Conservation (phyloP, 2,888 invertebrate species). For the Tiliacea citrago region DNA sequence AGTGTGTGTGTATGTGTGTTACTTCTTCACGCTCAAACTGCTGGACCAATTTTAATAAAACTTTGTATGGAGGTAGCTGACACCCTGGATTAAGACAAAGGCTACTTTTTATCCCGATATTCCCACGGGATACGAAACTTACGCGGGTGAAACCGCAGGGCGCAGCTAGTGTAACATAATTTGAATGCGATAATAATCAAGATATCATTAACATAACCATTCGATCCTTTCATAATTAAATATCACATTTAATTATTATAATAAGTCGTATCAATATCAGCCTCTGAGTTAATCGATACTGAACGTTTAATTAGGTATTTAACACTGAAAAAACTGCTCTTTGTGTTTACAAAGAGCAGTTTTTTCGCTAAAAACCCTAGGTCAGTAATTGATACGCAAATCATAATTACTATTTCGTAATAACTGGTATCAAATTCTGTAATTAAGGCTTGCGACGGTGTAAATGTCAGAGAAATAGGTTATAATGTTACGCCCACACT, state of each 20-base stretch:
- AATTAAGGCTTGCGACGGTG: conserved; percentile 11
- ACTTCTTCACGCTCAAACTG: too few relatives aligned
- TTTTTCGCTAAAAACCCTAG: conserved; percentile 7
- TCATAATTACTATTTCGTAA: conserved; percentile 18
- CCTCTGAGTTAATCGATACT: not conserved
- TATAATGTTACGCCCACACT: conserved; percentile 15
- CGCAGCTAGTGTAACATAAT: too few relatives aligned
- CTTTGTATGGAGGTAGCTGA: too few relatives aligned
- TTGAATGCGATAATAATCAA: not conserved
- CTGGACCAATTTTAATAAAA: too few relatives aligned
- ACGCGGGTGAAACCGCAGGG: too few relatives aligned
- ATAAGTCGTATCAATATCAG: conserved; percentile 1
- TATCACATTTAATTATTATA: not conserved
- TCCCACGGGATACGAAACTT: too few relatives aligned
- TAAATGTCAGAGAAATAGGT: conserved; percentile 29
- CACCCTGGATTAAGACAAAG: too few relatives aligned
- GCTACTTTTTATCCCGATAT: too few relatives aligned
- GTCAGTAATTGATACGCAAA: conserved; percentile 27
- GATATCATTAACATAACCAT: not conserved
- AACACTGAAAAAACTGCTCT: too few relatives aligned
- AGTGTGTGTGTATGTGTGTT: too few relatives aligned
- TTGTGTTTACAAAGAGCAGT: not conserved
- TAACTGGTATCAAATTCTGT: conserved; percentile 30
- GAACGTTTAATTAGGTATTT: not conserved
- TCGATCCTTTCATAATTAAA: not conserved